phyloP scores from a whole-genome alignment of 1,140 invertebrate genomes.

The Drosophila murphyi region DNA sequence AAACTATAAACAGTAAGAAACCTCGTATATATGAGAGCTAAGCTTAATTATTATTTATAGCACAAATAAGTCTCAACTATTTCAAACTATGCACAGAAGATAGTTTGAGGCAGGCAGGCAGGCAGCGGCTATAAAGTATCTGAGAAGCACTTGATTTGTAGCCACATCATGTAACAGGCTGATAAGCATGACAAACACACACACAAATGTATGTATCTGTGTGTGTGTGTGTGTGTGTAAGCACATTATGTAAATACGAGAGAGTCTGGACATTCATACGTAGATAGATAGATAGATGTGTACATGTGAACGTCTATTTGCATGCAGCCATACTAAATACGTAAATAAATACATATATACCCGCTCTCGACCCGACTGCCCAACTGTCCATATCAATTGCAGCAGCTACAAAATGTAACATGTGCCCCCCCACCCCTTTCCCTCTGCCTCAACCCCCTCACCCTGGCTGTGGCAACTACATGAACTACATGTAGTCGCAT shows the following conservation, averaged over 20 bases:
- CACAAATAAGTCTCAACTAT: neutral
- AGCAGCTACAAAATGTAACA: conserved; percentile 12
- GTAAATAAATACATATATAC: too few species aligned
- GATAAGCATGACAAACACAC: conserved; percentile 10
- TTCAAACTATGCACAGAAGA: neutral
- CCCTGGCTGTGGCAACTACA: neutral
- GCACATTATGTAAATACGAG: conserved; percentile 18
- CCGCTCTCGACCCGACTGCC: neutral
- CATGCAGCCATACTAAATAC: too few species aligned
- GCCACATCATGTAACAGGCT: conserved; percentile 16
- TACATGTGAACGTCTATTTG: too few species aligned
- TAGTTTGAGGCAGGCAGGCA: neutral
- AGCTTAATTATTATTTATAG: neutral
- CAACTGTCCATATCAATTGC: conserved; percentile 31
- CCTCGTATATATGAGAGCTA: neutral
- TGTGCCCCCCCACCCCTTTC: too few species aligned
- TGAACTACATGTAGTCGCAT: conserved; percentile 1
- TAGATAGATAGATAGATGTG: too few species aligned
- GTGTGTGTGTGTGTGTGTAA: neutral
- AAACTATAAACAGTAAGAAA: neutral
- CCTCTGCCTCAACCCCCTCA: neutral
- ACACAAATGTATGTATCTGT: too few species aligned
- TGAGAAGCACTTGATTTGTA: conserved; percentile 3
- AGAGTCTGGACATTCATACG: too few species aligned
- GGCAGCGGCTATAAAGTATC: neutral